Evolutionary conservation across 1,140 invertebrate species (phyloP).

Genomic region (Saccostrea glomerata): DNA sequence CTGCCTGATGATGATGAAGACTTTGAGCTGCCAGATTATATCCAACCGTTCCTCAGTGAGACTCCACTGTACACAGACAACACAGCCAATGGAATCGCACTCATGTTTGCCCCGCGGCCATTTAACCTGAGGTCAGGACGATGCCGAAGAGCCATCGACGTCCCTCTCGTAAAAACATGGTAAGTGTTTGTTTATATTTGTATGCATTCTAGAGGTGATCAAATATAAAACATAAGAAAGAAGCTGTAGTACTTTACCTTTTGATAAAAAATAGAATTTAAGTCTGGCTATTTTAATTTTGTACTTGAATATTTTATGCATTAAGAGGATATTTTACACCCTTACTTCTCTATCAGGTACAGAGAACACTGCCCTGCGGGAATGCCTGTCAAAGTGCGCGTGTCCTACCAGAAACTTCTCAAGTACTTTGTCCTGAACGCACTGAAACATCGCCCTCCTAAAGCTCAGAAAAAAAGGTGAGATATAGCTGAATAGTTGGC

Average conservation of each 20-base stretch:
- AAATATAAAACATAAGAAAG: too few species aligned
- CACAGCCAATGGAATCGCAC: conserved; percentile 98
- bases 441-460: conserved; percentile 96
- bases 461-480: conserved; percentile 98
- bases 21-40: conserved; percentile 93
- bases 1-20: conserved; percentile 96
- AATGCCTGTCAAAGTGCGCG: conserved; percentile 99
- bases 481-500: too few species aligned
- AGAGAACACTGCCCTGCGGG: conserved; percentile 97
- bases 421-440: conserved; percentile 99
- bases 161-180: conserved; percentile 98
- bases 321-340: not conserved
- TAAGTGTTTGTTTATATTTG: conserved; percentile 80
- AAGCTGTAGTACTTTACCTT: too few species aligned
- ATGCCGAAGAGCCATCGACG: conserved; percentile 93
- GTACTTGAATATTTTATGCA: too few species aligned
- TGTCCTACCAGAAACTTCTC: conserved; percentile 98
- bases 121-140: conserved; percentile 96
- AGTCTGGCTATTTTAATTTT: too few species aligned
- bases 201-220: too few species aligned
- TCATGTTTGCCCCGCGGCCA: conserved; percentile 98
- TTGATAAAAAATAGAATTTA: too few species aligned
- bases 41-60: conserved; percentile 95
- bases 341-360: conserved; percentile 74
- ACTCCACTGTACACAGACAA: conserved; percentile 98